Conservation (phyloP, 2,113 vertebrate species). For the Gadus chalcogrammus region DNA sequence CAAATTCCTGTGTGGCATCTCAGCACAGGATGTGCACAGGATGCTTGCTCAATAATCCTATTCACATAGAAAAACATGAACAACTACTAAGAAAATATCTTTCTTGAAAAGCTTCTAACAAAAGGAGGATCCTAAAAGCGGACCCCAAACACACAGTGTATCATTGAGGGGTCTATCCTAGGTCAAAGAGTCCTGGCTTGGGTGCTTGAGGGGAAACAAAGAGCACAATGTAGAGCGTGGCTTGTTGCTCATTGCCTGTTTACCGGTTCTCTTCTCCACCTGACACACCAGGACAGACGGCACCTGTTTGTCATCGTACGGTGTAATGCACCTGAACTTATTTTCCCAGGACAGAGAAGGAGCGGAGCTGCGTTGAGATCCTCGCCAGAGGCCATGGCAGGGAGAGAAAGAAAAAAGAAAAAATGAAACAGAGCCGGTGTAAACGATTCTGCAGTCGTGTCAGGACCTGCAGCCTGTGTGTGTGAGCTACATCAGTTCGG, state of each 20-base stretch:
- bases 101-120: no score
- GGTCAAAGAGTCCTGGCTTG: no score
- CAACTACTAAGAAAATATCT: no score
- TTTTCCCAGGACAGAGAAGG: conserved; percentile 61
- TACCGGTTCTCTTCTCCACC: conserved; percentile 10
- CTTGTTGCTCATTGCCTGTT: no score
- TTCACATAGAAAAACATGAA: no score
- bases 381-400: conserved; percentile 44
- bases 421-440: conserved; percentile 2
- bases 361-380: conserved; percentile 53
- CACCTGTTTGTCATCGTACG: conserved; percentile 43
- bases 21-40: conserved; percentile 13
- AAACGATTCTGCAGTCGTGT: conserved; percentile 49
- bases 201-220: no score
- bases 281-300: conserved; percentile 24
- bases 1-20: conserved; percentile 50
- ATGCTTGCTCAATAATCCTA: conserved; percentile 1
- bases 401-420: neutral
- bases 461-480: conserved; percentile 39
- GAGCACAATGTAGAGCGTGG: no score
- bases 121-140: no score
- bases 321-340: conserved; percentile 55
- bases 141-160: no score
- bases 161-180: no score
- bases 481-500: conserved; percentile 45